Evolutionary conservation across 1,140 invertebrate species (phyloP).

Genomic region (Eubasilissa regina): DNA sequence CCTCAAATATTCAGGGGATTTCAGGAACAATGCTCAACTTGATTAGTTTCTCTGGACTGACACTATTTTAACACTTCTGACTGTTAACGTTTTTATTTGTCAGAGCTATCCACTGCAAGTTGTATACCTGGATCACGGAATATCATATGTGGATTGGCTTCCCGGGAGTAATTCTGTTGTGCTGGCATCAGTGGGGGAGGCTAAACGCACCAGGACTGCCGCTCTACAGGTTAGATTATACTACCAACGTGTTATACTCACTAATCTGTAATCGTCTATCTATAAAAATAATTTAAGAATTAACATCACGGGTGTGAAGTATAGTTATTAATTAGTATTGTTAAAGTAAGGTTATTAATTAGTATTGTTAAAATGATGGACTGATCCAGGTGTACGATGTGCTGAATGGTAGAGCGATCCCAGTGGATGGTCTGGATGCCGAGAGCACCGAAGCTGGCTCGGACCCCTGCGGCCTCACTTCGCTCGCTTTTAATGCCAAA

Average conservation of each 20-base stretch:
- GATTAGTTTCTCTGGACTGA: no score
- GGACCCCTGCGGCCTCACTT: conserved; percentile 5
- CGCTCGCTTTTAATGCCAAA: conserved; percentile 40
- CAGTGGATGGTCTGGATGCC: conserved; percentile 27
- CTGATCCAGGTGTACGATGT: conserved; percentile 43
- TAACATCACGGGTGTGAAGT: no score
- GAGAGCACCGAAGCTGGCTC: not conserved
- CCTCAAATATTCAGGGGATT: no score
- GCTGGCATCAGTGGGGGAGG: not conserved
- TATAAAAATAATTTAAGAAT: no score
- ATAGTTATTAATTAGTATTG: no score
- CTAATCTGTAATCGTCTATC: not conserved
- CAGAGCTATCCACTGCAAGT: conserved; percentile 31
- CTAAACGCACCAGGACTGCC: not conserved
- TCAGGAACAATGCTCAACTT: no score
- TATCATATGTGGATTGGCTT: conserved; percentile 40
- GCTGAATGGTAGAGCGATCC: conserved; percentile 12
- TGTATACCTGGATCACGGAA: conserved; percentile 24
- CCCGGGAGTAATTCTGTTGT: conserved; percentile 21
- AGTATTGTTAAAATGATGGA: not conserved
- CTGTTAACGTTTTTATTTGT: no score
- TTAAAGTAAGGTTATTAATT: no score
- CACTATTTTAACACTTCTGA: no score
- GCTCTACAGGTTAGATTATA: conserved; percentile 27
- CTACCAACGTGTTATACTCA: not conserved